phyloP scores from a whole-genome alignment of 2,113 vertebrate species.

The Tupaia chinensis region DNA sequence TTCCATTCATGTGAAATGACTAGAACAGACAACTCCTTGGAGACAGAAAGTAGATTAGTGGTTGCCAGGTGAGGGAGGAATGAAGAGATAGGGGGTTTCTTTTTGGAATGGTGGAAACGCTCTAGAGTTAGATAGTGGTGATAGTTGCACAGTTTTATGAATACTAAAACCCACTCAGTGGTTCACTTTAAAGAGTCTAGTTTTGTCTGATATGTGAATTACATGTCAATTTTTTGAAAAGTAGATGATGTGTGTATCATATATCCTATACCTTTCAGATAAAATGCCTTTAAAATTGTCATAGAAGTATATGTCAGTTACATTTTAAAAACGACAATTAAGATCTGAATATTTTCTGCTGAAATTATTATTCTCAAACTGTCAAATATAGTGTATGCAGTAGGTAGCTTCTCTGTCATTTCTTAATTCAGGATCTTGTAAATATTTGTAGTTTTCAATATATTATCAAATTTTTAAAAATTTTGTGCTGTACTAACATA shows the following conservation, averaged over 20 bases:
- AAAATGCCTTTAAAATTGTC: slow-evolving; percentile 18
- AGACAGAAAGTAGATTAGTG: neutral
- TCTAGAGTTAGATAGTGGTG: slow-evolving; percentile 9
- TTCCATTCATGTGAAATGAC: neutral
- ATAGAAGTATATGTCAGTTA: neutral
- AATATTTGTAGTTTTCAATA: slow-evolving; percentile 39
- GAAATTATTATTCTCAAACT: slow-evolving; percentile 53
- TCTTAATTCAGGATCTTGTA: slow-evolving; percentile 53
- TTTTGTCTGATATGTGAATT: slow-evolving; percentile 34
- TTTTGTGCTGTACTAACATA: slow-evolving; percentile 44
- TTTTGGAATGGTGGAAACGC: neutral
- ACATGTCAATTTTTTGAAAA: slow-evolving; percentile 21
- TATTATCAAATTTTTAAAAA: neutral
- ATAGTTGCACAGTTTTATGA: neutral
- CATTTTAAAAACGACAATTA: slow-evolving; percentile 40
- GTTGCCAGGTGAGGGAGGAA: neutral
- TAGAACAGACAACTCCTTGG: neutral
- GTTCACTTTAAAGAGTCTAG: slow-evolving; percentile 23
- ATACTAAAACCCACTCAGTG: slow-evolving; percentile 27
- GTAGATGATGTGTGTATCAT: neutral
- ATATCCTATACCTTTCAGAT: slow-evolving; percentile 28
- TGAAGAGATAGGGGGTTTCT: neutral
- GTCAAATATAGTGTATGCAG: neutral
- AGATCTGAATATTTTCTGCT: neutral
- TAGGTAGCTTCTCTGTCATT: slow-evolving; percentile 7